A percentile compares a stretch with the other conserved stretches of the same genome.
These are phyloP conservation scores for Odontamblyopus lacepedii DNA, from an alignment of 2,797 vertebrate species.

Conservation along the genomic window DNA sequence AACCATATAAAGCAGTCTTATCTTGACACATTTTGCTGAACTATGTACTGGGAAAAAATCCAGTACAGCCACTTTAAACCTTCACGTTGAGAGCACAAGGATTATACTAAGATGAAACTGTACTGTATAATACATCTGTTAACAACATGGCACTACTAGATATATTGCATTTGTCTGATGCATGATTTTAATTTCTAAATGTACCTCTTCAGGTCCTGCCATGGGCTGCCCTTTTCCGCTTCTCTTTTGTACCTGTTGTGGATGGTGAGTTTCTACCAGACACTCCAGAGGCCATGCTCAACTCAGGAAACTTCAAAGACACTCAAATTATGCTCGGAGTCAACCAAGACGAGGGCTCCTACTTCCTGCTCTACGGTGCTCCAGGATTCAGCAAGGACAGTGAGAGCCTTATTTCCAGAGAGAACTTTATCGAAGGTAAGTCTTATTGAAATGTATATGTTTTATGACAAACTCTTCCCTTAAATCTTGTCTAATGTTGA, in stretches of 20 bases:
- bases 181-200: not conserved
- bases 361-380: constrained; percentile 89
- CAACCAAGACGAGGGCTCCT: constrained; percentile 91
- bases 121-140: not conserved
- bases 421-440: constrained; percentile 85
- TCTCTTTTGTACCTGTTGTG: constrained; percentile 90
- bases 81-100: too few species aligned
- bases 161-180: not conserved
- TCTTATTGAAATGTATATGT: not conserved
- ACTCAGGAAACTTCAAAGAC: constrained; percentile 82
- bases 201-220: constrained; percentile 72
- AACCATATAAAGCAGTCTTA: too few species aligned
- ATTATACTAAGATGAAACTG: too few species aligned
- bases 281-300: constrained; percentile 84
- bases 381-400: constrained; percentile 95
- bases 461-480: not conserved
- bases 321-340: constrained; percentile 88
- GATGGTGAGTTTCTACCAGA: constrained; percentile 88
- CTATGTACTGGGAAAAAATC: too few species aligned
- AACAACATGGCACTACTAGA: not conserved
- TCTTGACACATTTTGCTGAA: too few species aligned
- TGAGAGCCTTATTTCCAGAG: constrained; percentile 89
- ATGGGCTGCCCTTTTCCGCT: constrained; percentile 86
- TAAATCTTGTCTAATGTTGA: not conserved
- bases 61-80: too few species aligned